phyloP scores from a whole-genome alignment of 2,797 vertebrate genomes.

The Takifugu ocellatus region DNA sequence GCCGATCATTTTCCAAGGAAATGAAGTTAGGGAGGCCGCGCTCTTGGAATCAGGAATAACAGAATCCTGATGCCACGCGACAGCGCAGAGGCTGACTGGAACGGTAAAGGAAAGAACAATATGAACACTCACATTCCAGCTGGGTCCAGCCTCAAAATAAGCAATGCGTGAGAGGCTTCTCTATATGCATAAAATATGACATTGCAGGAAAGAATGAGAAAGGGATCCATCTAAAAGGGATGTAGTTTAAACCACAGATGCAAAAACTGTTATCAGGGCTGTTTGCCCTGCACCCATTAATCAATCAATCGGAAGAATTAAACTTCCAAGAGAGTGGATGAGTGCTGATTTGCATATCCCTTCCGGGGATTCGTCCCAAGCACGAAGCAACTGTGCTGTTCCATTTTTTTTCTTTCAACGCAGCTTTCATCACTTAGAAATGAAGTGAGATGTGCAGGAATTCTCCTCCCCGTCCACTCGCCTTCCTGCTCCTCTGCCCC shows the following conservation, averaged over 20 bases:
- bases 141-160: slow-evolving; percentile 42
- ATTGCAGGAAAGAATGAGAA: slow-evolving; percentile 34
- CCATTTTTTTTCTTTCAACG: slow-evolving; percentile 18
- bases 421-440: slow-evolving; percentile 50
- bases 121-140: slow-evolving; percentile 32
- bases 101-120: slow-evolving; percentile 24
- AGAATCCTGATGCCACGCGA: slow-evolving; percentile 1
- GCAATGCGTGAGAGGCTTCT: slow-evolving; percentile 46
- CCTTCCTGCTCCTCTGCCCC: slow-evolving; percentile 34
- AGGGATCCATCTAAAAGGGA: slow-evolving; percentile 18
- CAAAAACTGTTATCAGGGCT: too few species aligned
- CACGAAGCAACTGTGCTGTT: slow-evolving; percentile 20
- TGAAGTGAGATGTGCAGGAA: slow-evolving; percentile 38
- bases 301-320: too few species aligned
- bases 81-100: slow-evolving; percentile 42
- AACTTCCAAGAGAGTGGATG: too few species aligned
- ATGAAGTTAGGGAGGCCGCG: slow-evolving; percentile 21
- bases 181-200: slow-evolving; percentile 38
- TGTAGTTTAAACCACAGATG: slow-evolving; percentile 30
- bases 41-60: slow-evolving; percentile 25
- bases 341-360: slow-evolving; percentile 13
- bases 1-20: slow-evolving; percentile 18
- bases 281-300: too few species aligned
- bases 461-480: slow-evolving; percentile 38
- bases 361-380: slow-evolving; percentile 20